Evolutionary conservation across 2,797 vertebrate genomes (phyloP), one percentile per base, ranked within the genome.

Genomic region (Enteromius mattozi): DNA sequence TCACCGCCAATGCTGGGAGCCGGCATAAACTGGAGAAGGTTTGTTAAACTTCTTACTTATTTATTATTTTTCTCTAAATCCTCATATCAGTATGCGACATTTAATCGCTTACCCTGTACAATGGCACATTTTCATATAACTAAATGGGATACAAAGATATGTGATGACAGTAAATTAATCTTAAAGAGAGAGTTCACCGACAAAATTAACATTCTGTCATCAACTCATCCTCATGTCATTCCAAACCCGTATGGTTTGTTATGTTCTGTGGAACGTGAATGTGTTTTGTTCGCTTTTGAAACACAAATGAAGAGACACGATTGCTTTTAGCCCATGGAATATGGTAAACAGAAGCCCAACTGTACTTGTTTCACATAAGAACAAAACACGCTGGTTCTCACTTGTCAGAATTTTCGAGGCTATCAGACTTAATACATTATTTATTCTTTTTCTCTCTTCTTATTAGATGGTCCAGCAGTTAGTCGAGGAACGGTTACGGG

Each of bases 21-120:
- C 96, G 93, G 92, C 91, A 92, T 89, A 98, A 97, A 91, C 93
- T 99, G 74, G 95, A 98, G 92, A 97, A 97, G 96, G 98, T 87
- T 75, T 79, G 71, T 87, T 61, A 16, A 70, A n/a, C 1, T 3
- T n/a, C 21, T 47, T 19, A 21, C 13, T 76, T 21, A 5, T 13
- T 30, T 61, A 37, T 37, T 37, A 1, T 27, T 33, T 40, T 1
- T 63, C 14, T 30, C 4, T 33, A 27, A 45, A 42, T 30, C 14
- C 21, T 75, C 16, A 12, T 51, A 21, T 21, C 45, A 12, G 3
- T 74, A 4, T 6, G 30, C 16, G 10, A 1, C 47, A 16, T 56
- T n/a, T 37, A 76, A 33, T n/a, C 3, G 0, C 72, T n/a, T 54
- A 24, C 49, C 49, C 21, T 33, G 17, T 30, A 13, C 47, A 33